Evolutionary conservation across 2,113 vertebrate genomes (phyloP), one percentile per base, ranked within the genome.

Genomic region (Callithrix jacchus): DNA sequence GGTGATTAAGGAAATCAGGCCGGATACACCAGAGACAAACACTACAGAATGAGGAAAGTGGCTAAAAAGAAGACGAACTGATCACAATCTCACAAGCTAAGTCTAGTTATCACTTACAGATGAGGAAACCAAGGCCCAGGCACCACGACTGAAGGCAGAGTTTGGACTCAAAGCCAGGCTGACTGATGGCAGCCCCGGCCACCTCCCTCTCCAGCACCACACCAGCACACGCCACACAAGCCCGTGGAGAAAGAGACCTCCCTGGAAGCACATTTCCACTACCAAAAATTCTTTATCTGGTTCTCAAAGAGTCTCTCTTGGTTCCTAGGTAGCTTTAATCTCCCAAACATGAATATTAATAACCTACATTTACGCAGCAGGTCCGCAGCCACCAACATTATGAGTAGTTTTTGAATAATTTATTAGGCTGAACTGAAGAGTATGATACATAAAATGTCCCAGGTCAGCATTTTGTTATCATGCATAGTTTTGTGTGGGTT

Each of bases 381-480:
- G 54, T 10, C 11, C 27, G 76, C 11, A 30, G 87, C 82, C 47
- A 12, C 8, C 14, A 23, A 11, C 13, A 27, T 4, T 10, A 32
- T 3, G 9, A 32, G 45, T 3, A 17, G 61, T 64, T 30, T 64
- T 64, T 64, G 61, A 68, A 68, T 37, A 12, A 20, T 6, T 47
- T 2, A 27, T 25, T 0, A 16, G 45, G 45, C 58, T 18, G 27
- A 32, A 56, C 17, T 52, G n/a, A 56, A 66, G 25, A 56, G n/a
- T 1, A 0, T 14, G 0, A 13, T 0, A 8, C 0, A 8, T 3
- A 21, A 14, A 42, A 13, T 2, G 8, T 17, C 17, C 40, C 12
- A 11, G 47, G 0, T 18, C 37, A 4, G 18, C 30, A 35, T 2
- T 9, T 10, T 23, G 6, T 66, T 8, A 52, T 8, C 7, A 18